Base-by-base conservation (phyloP, 37 sponge, comb jelly and placozoan genomes). In the Axinella damicornis region DNA sequence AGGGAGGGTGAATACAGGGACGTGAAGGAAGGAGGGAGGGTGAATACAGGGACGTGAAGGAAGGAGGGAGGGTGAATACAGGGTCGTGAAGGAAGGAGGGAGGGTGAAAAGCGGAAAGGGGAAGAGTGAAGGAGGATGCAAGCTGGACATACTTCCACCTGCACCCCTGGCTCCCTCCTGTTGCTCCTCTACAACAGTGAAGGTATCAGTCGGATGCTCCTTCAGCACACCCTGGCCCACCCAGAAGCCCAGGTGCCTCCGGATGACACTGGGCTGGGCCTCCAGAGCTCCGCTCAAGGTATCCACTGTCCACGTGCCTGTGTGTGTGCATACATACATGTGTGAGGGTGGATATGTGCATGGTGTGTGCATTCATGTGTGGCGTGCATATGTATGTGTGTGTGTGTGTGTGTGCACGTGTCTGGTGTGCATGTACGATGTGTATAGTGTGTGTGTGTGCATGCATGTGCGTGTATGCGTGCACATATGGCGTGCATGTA, bases 231-330 rank as follows among this genome's bases (percentile, higher is more conserved):
- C 98, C 57, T 97, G 93, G 27, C 69, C 68, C 6, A 90, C 87
- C 98, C 98, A 97, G 64, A 84, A 95, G 0, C 88, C 74, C 24
- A 97, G 65, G 53, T 94, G 92, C 40, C 80, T 92, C 65, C 91
- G 67, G 2, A 94, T 65, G 19, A 57, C 73, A 78, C 84, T 87
- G 1, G 80, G 88, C 21, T 72, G 76, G 5, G 85, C 21, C 37
- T 79, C 85, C 14, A 95, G 66, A 21, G 25, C 40, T 9, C 13
- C 68, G 53, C 90, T 89, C 40, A 95, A 61, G 0, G 65, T 83
- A 46, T 89, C 94, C 30, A 89, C 79, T 25, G 55, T 89, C 94
- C 94, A 93, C 35, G 55, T 57, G 78, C 78, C 96, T 93, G 57
- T 27, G 27, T 61, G n/a, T 61, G n/a, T 61, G 13, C 12, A 61